Percentiles rank a stretch among this genome's conserved stretches.
These are phyloP conservation scores for Argya squamiceps DNA, from an alignment of 2,797 vertebrate genomes.

Conservation along the genomic window DNA sequence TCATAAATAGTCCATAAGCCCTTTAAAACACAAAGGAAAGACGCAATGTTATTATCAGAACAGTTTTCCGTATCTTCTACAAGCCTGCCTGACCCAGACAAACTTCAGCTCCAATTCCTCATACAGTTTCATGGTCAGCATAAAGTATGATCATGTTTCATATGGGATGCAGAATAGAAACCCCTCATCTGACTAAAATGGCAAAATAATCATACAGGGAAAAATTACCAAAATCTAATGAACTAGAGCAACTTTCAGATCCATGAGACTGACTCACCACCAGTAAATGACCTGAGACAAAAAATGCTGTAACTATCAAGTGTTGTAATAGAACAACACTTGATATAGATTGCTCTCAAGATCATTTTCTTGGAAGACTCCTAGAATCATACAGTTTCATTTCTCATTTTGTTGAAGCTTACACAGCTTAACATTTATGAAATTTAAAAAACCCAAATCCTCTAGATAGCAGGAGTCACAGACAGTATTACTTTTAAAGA, in stretches of 20 bases:
- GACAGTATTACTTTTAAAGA: background rate
- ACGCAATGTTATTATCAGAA: background rate
- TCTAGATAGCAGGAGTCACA: background rate
- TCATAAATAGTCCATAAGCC: background rate
- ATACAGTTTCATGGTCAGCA: background rate
- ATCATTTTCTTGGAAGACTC: background rate
- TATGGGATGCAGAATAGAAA: background rate
- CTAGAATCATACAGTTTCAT: background rate
- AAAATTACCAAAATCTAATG: background rate
- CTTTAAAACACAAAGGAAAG: background rate
- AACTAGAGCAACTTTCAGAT: background rate
- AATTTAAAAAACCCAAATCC: background rate
- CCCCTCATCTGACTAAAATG: background rate
- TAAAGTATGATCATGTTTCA: background rate
- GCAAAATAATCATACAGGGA: background rate
- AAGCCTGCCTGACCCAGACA: background rate
- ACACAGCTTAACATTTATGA: background rate
- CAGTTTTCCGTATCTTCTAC: background rate
- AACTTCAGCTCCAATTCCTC: background rate
- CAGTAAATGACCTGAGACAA: background rate
- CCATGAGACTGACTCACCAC: background rate
- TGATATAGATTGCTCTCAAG: background rate
- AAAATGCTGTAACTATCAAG: background rate
- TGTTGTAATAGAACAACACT: background rate
- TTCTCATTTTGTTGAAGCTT: background rate